phyloP scores from a whole-genome alignment of 2,113 vertebrate genomes.

The Orycteropus afer region DNA sequence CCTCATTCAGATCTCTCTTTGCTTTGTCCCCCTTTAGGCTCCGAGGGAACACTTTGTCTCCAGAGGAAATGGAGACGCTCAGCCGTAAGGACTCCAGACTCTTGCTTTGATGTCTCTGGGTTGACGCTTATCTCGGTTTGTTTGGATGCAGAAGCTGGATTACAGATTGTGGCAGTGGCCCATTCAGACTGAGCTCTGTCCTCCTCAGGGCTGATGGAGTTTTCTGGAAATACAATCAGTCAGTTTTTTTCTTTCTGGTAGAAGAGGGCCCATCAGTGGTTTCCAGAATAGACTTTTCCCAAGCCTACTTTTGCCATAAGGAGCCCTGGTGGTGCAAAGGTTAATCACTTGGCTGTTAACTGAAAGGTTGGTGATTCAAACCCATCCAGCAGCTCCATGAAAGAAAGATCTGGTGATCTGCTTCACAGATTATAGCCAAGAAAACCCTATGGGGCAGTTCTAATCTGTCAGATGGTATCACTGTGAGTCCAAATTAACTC shows the following conservation, averaged over 20 bases:
- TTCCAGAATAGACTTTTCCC: not conserved
- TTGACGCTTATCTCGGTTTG: fast-evolving
- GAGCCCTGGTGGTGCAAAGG: not conserved
- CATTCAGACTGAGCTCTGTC: not conserved
- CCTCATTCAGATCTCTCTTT: not conserved
- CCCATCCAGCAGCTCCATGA: not conserved
- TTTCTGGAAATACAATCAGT: not conserved
- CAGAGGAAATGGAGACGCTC: slow-evolving; percentile 85
- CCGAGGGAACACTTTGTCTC: slow-evolving; percentile 87
- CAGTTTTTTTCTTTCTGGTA: not conserved
- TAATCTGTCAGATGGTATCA: not conserved
- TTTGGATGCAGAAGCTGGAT: not conserved
- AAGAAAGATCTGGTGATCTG: not conserved
- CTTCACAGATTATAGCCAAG: not conserved
- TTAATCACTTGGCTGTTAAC: not conserved
- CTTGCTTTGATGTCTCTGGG: slow-evolving; percentile 80
- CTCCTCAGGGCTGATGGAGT: not conserved
- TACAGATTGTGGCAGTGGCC: not conserved
- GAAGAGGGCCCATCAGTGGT: not conserved
- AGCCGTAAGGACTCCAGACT: slow-evolving; percentile 85
- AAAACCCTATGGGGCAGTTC: not conserved
- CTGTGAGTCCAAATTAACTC: not conserved
- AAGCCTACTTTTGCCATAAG: not conserved
- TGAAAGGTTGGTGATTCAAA: not conserved
- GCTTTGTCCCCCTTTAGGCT: slow-evolving; percentile 83